These are phyloP conservation scores for Clivina fossor DNA, from an alignment of 2,888 invertebrate species.

Conservation along the genomic window DNA sequence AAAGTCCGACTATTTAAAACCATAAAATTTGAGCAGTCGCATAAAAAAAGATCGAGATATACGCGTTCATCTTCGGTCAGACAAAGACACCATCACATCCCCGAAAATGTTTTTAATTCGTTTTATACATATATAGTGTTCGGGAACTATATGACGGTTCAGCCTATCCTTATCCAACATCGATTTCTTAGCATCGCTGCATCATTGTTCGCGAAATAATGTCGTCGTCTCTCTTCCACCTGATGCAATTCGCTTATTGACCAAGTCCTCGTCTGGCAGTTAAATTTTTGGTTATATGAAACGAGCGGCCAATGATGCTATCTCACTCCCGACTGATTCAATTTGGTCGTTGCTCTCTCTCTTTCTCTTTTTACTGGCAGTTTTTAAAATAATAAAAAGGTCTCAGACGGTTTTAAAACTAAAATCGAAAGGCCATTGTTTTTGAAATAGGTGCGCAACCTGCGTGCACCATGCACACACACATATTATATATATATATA, in stretches of 20 bases:
- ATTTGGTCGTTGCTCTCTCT: slow-evolving; percentile 40
- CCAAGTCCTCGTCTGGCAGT: slow-evolving; percentile 9
- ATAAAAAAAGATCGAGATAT: slow-evolving; percentile 17
- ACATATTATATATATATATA: no score
- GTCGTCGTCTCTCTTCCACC: slow-evolving; percentile 7
- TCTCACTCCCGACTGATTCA: slow-evolving; percentile 40
- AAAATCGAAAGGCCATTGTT: slow-evolving; percentile 34
- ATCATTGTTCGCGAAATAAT: slow-evolving; percentile 5
- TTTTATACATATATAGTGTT: slow-evolving; percentile 19
- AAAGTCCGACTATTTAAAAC: slow-evolving; percentile 32
- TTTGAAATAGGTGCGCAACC: no score
- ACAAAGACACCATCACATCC: slow-evolving; percentile 7
- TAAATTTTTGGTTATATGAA: slow-evolving; percentile 32
- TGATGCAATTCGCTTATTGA: slow-evolving; percentile 3
- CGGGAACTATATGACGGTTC: slow-evolving; percentile 23
- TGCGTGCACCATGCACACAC: no score
- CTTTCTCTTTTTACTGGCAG: slow-evolving; percentile 39
- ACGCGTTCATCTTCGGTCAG: neutral
- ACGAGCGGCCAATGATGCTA: slow-evolving; percentile 6
- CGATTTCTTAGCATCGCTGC: neutral
- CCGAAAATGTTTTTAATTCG: slow-evolving; percentile 27
- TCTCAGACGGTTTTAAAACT: slow-evolving; percentile 41
- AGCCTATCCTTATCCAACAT: slow-evolving; percentile 9
- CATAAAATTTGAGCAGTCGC: slow-evolving; percentile 32
- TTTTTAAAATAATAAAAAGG: slow-evolving; percentile 43